A percentile compares a stretch with the other conserved stretches of the same genome.
Evolutionary conservation across 1,140 invertebrate species (phyloP).

Genomic region (Microvelia longipes): DNA sequence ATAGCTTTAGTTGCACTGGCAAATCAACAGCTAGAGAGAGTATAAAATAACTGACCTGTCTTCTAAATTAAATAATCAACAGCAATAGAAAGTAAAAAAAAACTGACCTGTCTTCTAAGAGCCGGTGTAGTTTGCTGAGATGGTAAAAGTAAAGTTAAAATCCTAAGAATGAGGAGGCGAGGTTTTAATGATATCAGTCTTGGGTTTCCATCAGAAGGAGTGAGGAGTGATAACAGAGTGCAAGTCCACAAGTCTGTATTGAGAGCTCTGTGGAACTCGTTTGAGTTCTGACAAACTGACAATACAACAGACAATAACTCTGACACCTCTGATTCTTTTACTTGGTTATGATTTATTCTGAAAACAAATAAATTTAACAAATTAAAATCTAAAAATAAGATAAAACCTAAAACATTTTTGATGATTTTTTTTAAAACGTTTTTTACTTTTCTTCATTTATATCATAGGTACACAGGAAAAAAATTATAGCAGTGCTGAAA

Average conservation of each 20-base stretch:
- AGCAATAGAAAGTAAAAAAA: no score
- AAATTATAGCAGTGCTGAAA: no score
- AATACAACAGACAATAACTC: slow-evolving; percentile 12
- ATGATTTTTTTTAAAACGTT: no score
- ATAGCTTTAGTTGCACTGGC: no score
- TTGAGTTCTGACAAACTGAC: slow-evolving; percentile 8
- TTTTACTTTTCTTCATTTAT: no score
- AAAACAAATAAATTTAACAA: neutral
- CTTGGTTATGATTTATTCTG: neutral
- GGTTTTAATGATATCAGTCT: slow-evolving; percentile 10
- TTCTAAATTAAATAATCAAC: no score
- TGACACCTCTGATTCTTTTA: slow-evolving; percentile 8
- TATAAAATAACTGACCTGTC: no score
- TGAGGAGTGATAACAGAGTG: slow-evolving; percentile 7
- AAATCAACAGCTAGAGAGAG: no score
- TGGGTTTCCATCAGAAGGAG: neutral
- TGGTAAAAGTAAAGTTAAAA: slow-evolving; percentile 10
- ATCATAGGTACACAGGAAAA: no score
- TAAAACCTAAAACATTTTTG: no score
- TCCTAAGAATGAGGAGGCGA: slow-evolving; percentile 8
- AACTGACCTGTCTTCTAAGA: slow-evolving; percentile 11
- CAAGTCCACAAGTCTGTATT: slow-evolving; percentile 12
- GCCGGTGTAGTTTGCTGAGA: slow-evolving; percentile 6
- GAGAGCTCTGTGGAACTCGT: neutral
- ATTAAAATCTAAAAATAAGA: no score